Conservation (phyloP, 2,113 vertebrate genomes). For the Pluvialis apricaria region DNA sequence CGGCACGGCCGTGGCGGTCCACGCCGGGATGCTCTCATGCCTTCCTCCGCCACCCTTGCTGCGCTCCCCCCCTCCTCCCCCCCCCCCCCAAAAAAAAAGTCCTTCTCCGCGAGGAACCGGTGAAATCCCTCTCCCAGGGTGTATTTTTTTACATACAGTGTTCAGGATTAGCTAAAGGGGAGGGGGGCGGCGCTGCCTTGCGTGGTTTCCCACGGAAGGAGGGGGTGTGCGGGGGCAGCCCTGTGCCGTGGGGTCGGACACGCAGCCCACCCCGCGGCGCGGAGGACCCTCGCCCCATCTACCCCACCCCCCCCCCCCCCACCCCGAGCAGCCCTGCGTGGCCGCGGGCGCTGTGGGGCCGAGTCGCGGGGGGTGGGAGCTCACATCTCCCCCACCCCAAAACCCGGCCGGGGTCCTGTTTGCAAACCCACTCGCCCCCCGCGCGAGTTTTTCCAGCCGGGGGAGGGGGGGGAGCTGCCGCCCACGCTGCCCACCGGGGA, state of each 20-base stretch:
- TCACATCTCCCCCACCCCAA: neutral
- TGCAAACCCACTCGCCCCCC: neutral
- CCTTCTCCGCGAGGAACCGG: neutral
- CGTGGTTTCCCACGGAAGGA: neutral
- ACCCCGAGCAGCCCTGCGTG: neutral
- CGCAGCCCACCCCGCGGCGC: accelerated
- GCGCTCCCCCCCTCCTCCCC: neutral
- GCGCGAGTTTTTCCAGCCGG: too few relatives aligned
- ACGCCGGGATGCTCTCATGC: conserved; percentile 5
- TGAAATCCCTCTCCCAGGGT: neutral
- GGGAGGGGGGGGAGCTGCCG: too few relatives aligned
- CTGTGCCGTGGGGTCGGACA: neutral
- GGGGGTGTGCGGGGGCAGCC: neutral
- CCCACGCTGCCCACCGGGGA: neutral
- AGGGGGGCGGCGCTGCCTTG: neutral
- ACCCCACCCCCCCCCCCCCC: too few relatives aligned
- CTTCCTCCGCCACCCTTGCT: neutral
- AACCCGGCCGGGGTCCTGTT: neutral
- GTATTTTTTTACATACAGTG: neutral
- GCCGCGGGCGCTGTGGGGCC: too few relatives aligned
- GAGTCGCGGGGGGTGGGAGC: neutral
- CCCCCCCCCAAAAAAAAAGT: neutral
- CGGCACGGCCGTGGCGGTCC: neutral
- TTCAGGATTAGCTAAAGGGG: conserved; percentile 9
- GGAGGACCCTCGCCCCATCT: neutral